These are phyloP conservation scores for Sitta europaea DNA, from an alignment of 2,113 vertebrate genomes.

Conservation along the genomic window DNA sequence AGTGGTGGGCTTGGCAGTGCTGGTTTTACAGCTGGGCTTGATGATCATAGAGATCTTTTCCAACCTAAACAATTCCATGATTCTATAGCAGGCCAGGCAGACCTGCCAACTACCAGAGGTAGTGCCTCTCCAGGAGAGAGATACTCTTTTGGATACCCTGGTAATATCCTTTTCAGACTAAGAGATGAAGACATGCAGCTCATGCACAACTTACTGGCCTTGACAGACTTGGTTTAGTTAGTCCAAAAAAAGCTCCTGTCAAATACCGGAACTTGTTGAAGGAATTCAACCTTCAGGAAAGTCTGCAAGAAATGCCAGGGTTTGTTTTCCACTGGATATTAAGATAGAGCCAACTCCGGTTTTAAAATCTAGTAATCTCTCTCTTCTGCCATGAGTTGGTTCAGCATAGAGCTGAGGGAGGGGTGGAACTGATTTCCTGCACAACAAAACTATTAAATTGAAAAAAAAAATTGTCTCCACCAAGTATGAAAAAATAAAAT, in stretches of 20 bases:
- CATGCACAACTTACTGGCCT: background rate
- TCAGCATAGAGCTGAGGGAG: background rate
- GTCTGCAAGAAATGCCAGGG: background rate
- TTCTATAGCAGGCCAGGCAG: background rate
- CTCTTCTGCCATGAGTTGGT: background rate
- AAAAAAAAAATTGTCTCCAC: background rate
- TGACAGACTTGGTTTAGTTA: background rate
- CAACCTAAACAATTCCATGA: background rate
- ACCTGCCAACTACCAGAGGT: background rate
- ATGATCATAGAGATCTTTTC: background rate
- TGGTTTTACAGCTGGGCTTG: background rate
- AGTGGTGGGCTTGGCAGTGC: background rate
- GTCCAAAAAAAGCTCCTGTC: background rate
- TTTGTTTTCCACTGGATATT: background rate
- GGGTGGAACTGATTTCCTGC: background rate
- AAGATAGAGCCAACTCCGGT: background rate
- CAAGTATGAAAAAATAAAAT: background rate
- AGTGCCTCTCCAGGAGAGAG: background rate
- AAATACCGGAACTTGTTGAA: background rate
- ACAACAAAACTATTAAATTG: background rate
- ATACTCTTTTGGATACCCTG: background rate
- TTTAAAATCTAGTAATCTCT: background rate
- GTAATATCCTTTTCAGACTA: background rate
- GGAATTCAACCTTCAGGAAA: background rate
- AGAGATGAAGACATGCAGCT: background rate